phyloP scores from a whole-genome alignment of 2,888 invertebrate genomes.

The Scelioninae gen. 2 region DNA sequence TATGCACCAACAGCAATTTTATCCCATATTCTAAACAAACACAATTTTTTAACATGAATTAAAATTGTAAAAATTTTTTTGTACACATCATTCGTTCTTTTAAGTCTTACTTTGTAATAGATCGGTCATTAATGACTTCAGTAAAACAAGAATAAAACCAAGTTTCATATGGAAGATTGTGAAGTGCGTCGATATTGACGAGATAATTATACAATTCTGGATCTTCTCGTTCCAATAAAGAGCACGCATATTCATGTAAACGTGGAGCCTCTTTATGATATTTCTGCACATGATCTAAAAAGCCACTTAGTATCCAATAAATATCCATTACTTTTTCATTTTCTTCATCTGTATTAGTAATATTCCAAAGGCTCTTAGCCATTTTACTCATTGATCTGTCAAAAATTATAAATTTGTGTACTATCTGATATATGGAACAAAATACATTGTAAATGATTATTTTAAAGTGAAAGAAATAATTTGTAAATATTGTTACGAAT shows the following conservation, averaged over 20 bases:
- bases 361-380: constrained; percentile 82
- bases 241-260: constrained; percentile 81
- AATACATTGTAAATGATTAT: too few relatives aligned
- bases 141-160: constrained; percentile 93
- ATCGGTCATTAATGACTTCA: constrained; percentile 85
- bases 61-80: too few relatives aligned
- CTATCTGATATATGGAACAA: too few relatives aligned
- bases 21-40: constrained; percentile 86
- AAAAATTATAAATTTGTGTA: background rate
- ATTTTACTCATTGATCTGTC: constrained; percentile 72
- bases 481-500: too few relatives aligned
- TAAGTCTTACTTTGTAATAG: constrained; percentile 84
- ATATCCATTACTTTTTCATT: constrained; percentile 79
- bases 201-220: constrained; percentile 83
- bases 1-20: constrained; percentile 90
- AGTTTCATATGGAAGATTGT: constrained; percentile 81
- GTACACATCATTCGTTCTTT: too few relatives aligned
- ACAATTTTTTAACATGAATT: too few relatives aligned
- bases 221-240: constrained; percentile 87
- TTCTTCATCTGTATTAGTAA: constrained; percentile 81
- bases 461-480: too few relatives aligned
- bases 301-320: constrained; percentile 88
- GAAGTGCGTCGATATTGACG: constrained; percentile 80
- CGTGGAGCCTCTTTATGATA: constrained; percentile 81
- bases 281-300: constrained; percentile 82